These are phyloP conservation scores for Globodera rostochiensis DNA, from an alignment of 1,140 invertebrate species.

Conservation along the genomic window DNA sequence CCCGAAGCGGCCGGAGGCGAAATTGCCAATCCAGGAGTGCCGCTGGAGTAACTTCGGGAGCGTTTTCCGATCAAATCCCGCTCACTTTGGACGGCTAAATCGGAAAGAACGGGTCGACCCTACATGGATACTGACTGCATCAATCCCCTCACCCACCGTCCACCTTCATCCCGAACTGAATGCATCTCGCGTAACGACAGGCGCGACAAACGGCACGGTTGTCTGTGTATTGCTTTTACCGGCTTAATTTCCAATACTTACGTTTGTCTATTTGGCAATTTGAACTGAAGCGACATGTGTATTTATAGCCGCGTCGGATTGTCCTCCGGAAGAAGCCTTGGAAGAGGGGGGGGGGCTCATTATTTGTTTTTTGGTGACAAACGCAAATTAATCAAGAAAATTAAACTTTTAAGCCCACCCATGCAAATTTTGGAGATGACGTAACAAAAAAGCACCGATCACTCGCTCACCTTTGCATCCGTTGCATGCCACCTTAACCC, in stretches of 20 bases:
- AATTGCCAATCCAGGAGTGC: constrained; percentile 16
- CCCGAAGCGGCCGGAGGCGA: constrained; percentile 25
- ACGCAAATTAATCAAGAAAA: no score
- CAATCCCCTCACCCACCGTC: constrained; percentile 43
- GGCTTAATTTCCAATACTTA: constrained; percentile 29
- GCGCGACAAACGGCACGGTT: constrained; percentile 62
- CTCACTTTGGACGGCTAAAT: constrained; percentile 62
- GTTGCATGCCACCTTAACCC: constrained; percentile 78
- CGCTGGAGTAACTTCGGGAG: constrained; percentile 42
- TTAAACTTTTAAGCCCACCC: no score
- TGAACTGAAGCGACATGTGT: constrained; percentile 89
- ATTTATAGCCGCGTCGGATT: constrained; percentile 91
- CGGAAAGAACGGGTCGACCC: constrained; percentile 3
- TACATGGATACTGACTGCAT: neutral
- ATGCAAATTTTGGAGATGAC: neutral
- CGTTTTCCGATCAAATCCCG: constrained; percentile 62
- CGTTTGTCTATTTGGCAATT: constrained; percentile 84
- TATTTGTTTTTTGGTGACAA: no score
- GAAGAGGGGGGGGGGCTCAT: neutral
- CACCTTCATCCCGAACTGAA: constrained; percentile 62
- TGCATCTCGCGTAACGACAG: constrained; percentile 59
- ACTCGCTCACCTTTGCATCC: constrained; percentile 81
- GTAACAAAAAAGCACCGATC: no score
- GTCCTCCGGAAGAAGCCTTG: constrained; percentile 83
- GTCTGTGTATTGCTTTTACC: constrained; percentile 47